A percentile compares a stretch with the other conserved stretches of the same genome.
Evolutionary conservation across 2,113 vertebrate species (phyloP).

Genomic region (Holacanthus passer): DNA sequence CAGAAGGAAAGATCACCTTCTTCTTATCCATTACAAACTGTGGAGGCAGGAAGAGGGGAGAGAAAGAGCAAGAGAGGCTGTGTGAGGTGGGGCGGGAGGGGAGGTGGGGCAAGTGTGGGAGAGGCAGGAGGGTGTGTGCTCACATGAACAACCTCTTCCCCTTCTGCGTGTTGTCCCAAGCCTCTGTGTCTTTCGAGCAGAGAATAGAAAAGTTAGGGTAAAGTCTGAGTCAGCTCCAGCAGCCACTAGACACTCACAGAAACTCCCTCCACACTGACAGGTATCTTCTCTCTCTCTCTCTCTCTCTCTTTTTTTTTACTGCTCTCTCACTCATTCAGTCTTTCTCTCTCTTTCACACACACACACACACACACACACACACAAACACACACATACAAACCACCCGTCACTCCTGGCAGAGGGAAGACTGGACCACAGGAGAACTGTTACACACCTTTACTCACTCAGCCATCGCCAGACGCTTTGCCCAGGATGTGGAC

Average conservation of each 20-base stretch:
- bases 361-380: constrained; percentile 24
- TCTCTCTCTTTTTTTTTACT: constrained; percentile 15
- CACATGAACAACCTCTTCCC: constrained; percentile 68
- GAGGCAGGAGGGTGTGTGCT: constrained; percentile 82
- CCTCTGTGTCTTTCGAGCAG: constrained; percentile 61
- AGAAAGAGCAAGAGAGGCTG: constrained; percentile 47
- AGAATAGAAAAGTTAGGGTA: constrained; percentile 82
- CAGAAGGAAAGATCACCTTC: constrained; percentile 63
- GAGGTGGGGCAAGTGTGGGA: constrained; percentile 75
- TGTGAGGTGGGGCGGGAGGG: constrained; percentile 49
- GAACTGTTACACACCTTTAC: constrained; percentile 66
- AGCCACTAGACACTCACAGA: constrained; percentile 66
- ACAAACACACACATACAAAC: constrained; percentile 50
- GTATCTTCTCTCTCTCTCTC: constrained; percentile 44
- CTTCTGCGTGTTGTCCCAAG: constrained; percentile 63
- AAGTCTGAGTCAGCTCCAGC: constrained; percentile 75
- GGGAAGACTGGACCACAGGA: constrained; percentile 71
- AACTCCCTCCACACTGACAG: constrained; percentile 62
- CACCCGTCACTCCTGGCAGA: constrained; percentile 72
- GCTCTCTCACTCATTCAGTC: constrained; percentile 38
- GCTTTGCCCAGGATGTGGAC: constrained; percentile 81
- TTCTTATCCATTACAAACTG: constrained; percentile 45
- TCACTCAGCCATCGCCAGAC: constrained; percentile 55
- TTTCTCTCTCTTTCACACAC: constrained; percentile 21
- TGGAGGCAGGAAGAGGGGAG: constrained; percentile 43